Conservation (phyloP, 2,888 invertebrate species). For the Cecidostiba fungosa region DNA sequence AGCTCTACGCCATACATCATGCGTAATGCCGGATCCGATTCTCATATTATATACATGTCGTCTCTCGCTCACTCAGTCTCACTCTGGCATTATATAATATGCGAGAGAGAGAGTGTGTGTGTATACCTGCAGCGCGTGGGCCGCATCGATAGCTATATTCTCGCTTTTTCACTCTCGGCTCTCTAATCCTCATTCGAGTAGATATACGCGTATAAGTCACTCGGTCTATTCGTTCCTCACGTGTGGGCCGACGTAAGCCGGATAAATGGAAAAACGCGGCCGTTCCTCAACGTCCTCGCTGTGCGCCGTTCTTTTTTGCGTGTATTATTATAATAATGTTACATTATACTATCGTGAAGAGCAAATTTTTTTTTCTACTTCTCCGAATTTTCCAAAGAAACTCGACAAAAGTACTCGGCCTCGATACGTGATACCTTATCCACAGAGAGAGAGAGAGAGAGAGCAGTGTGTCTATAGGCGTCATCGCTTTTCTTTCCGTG, state of each 20-base stretch:
- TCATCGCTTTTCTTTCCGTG: slow-evolving; percentile 44
- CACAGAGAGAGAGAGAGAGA: too few species aligned
- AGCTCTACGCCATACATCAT: slow-evolving; percentile 77
- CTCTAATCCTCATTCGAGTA: slow-evolving; percentile 68
- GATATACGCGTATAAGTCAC: slow-evolving; percentile 65
- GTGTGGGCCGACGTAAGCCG: slow-evolving; percentile 65
- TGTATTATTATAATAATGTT: neutral
- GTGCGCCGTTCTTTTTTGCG: slow-evolving; percentile 2
- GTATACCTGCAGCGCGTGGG: slow-evolving; percentile 14
- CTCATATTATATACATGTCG: slow-evolving; percentile 74
- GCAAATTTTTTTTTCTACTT: neutral
- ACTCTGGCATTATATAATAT: neutral
- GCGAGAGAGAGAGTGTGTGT: neutral
- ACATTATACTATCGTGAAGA: slow-evolving; percentile 18
- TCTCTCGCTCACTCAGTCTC: slow-evolving; percentile 11
- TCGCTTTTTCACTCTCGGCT: slow-evolving; percentile 1
- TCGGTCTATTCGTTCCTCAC: slow-evolving; percentile 60
- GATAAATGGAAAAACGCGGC: slow-evolving; percentile 69
- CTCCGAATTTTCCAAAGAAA: slow-evolving; percentile 50
- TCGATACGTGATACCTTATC: slow-evolving; percentile 68
- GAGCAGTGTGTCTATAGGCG: too few species aligned
- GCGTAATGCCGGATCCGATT: slow-evolving; percentile 78
- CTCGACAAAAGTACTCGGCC: neutral
- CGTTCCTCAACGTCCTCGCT: slow-evolving; percentile 67
- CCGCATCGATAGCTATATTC: slow-evolving; percentile 45